Evolutionary conservation across 30 jellyfish, hydroid and myxozoan species (phyloP), one percentile per base, ranked within the genome.

Genomic region (Pelagia noctiluca): DNA sequence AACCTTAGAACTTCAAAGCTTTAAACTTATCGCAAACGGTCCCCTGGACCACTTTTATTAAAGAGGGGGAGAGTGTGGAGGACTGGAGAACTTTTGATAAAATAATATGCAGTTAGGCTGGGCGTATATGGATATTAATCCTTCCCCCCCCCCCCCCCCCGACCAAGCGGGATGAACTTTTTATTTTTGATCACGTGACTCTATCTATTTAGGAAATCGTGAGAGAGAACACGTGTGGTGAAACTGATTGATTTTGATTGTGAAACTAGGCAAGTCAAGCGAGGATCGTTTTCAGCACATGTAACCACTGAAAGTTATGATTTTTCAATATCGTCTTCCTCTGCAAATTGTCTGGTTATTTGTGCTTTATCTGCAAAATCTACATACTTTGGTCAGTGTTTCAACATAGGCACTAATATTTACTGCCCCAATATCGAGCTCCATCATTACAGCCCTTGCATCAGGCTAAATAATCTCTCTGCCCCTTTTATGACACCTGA

Each of bases 51-150:
- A 16, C 57, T 42, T 42, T 16, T 42, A 42, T 16, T 8, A 42
- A 42, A 42, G 57, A 42, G 57, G 57, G 57, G 57, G 57, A 42
- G 57, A 42, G 57, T 42, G 57, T 42, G 57, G 16, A 42, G 57
- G 57, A 42, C 57, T 42, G 57, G 16, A 42, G 12, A 42, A 16
- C 16, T 42, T 5, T 5, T 42, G 16, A 42, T 5, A 5, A 42
- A 42, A 42, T 42, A 5, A 42, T 5, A 5, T 42, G 16, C 12
- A 42, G 8, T 42, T 42, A 42, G 57, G 16, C 57, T 42, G 16
- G 57, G 57, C 57, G 57, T 42, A 5, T 5, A 42, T 42, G n/a
- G n/a, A n/a, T n/a, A n/a, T n/a, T n/a, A n/a, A n/a, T n/a, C n/a
- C n/a, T n/a, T n/a, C n/a, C n/a, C n/a, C n/a, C n/a, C n/a, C n/a